These are phyloP conservation scores for Lapara coniferarum DNA, from an alignment of 2,888 invertebrate species.

Conservation along the genomic window DNA sequence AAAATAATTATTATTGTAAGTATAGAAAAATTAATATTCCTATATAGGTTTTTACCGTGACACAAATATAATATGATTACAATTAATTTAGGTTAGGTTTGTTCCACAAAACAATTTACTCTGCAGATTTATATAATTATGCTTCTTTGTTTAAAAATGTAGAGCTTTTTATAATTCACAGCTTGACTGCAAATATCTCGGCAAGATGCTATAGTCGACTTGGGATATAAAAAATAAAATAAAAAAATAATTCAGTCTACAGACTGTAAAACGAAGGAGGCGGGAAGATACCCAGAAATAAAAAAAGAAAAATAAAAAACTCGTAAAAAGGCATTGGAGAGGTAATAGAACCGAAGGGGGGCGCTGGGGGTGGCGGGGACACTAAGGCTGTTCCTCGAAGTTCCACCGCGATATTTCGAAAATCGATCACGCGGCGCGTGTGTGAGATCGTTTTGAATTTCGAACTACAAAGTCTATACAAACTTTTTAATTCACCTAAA, in stretches of 20 bases:
- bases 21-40: no score
- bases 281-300: conserved; percentile 43
- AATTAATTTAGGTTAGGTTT: no score
- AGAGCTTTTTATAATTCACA: neutral
- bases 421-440: conserved; percentile 74
- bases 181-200: neutral
- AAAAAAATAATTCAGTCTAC: conserved; percentile 27
- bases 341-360: conserved; percentile 57
- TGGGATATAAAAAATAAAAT: conserved; percentile 21
- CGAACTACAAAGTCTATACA: conserved; percentile 53
- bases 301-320: conserved; percentile 65
- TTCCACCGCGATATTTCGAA: conserved; percentile 66
- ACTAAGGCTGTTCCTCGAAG: conserved; percentile 48
- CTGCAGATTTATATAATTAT: neutral
- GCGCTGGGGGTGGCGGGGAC: conserved; percentile 33
- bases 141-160: conserved; percentile 3
- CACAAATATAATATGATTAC: no score
- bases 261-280: conserved; percentile 27
- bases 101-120: no score
- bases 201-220: neutral
- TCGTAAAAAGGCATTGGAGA: conserved; percentile 60
- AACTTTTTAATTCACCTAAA: conserved; percentile 39
- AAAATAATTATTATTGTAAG: no score
- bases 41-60: no score
- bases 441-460: conserved; percentile 39